Evolutionary conservation across 1,140 invertebrate genomes (phyloP), one percentile per base, ranked within the genome.

Genomic region (Leptinotarsa undecemlineata): DNA sequence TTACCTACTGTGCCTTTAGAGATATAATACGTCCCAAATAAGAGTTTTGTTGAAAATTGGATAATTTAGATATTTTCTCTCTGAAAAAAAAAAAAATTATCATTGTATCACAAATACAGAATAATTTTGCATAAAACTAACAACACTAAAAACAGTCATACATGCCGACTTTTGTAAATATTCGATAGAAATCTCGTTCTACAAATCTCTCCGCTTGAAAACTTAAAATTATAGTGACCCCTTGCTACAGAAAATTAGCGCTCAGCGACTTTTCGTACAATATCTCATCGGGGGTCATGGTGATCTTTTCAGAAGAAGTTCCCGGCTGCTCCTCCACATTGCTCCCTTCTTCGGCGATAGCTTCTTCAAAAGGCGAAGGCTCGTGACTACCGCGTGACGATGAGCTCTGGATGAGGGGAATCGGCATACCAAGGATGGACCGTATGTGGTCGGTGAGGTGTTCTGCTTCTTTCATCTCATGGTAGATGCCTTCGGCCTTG

Each of bases 401-500:
- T 62, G 72, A 20, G 60, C 68, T 62, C 42, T 68, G 61, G 8
- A 13, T 78, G 8, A 63, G 81, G 3, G 86, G 64, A 42, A 85
- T 82, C 20, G 87, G 86, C 3, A 93, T 83, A 0, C 92, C 92
- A 57, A 94, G 88, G 72, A 94, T 92, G 11, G 87, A 81, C 47
- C 92, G 86, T 60, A 94, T 88, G 20, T 89, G 87, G 79, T 93
- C 90, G 0, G 92, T 90, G 48, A 95, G 82, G 77, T 91, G 88
- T 8, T 89, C 89, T 0, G 92, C 88, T 47, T 89, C 89, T 81
- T 90, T 89, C 1, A 97, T 88, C 84, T 97, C 95, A 79, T 92
- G 85, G 84, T 92, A 98, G 77, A 98, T 96, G 14, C 93, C 93
- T 85, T 98, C 96, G 0, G 96, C 96, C 80, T 92, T 92, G 73